phyloP scores from a whole-genome alignment of 2,113 vertebrate genomes.

The Ceratotherium simum region DNA sequence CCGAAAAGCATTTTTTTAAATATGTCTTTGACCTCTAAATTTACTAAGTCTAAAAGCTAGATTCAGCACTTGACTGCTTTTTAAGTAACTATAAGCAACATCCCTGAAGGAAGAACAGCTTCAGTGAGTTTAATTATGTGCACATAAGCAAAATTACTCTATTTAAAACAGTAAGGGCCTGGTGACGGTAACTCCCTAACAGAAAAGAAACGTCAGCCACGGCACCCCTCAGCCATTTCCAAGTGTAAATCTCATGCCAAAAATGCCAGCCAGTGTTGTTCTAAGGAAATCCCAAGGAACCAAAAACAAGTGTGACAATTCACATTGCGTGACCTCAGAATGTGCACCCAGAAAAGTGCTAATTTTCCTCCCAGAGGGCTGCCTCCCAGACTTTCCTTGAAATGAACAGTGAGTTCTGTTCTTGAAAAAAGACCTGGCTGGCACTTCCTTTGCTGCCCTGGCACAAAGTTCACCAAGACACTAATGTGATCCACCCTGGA shows the following conservation, averaged over 20 bases:
- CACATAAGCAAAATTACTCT: neutral
- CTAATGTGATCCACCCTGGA: slow-evolving; percentile 69
- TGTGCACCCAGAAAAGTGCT: neutral
- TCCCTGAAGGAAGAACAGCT: neutral
- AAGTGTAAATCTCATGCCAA: neutral
- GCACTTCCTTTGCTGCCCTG: slow-evolving; percentile 43
- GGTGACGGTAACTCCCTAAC: neutral
- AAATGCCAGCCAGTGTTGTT: slow-evolving; percentile 19
- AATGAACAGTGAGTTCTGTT: neutral
- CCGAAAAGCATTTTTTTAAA: slow-evolving; percentile 5
- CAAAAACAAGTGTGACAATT: neutral
- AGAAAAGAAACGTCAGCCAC: neutral
- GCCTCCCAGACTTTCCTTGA: neutral
- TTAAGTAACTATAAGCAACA: neutral
- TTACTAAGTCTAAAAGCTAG: neutral
- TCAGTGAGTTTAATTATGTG: neutral
- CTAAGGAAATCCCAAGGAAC: neutral
- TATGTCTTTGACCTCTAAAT: neutral
- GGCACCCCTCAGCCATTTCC: neutral
- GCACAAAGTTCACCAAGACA: slow-evolving; percentile 33
- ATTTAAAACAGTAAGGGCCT: neutral
- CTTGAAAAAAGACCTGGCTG: slow-evolving; percentile 46
- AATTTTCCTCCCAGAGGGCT: neutral
- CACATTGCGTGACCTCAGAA: neutral
- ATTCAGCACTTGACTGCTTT: neutral